Base-by-base conservation (phyloP, 2,113 vertebrate genomes). In the Bombycilla garrulus region DNA sequence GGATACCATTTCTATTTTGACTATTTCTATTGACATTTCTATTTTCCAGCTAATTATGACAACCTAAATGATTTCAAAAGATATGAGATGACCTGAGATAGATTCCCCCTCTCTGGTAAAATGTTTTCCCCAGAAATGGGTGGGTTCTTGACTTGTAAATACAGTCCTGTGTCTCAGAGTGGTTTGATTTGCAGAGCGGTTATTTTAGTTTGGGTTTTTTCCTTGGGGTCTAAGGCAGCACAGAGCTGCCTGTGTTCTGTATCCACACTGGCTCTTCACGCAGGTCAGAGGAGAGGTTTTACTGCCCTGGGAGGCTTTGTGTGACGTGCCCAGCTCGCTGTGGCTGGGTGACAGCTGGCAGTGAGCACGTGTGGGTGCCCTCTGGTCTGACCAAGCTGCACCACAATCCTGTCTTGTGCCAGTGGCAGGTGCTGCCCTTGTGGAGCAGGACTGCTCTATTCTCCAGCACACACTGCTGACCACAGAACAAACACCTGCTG, bases 301-400 rank as follows among this genome's bases (percentile, higher is more conserved):
- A 2, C 15, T 69, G 61, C 44, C 28, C 28, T 25, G 23, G 12
- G 67, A 36, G 35, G 61, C 26, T 69, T 8, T 33, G 64, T 74
- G 72, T 1, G 26, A 11, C 0, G 0, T 1, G 36, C 29, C 3
- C 28, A 13, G 35, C 6, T 33, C 0, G 0, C 1, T 13, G 21
- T 25, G 42, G 35, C 28, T 13, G 54, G 5, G 56, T 14, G n/a
- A 7, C 26, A 15, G 35, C 44, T 50, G 57, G 11, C 35, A 22
- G 50, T 2, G 56, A 29, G 6, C 6, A 1, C 9, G 2, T 9
- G 40, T 6, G 18, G 58, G 4, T 9, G 22, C 36, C 60, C 45
- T 51, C 22, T 45, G 56, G 4, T 20, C 20, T 10, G 31, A 5
- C 42, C 3, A 1, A 2, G 38, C 58, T 51, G 81, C 28, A 2